These are phyloP conservation scores for Standfussiana lucernea DNA, from an alignment of 2,888 invertebrate genomes.

Conservation along the genomic window DNA sequence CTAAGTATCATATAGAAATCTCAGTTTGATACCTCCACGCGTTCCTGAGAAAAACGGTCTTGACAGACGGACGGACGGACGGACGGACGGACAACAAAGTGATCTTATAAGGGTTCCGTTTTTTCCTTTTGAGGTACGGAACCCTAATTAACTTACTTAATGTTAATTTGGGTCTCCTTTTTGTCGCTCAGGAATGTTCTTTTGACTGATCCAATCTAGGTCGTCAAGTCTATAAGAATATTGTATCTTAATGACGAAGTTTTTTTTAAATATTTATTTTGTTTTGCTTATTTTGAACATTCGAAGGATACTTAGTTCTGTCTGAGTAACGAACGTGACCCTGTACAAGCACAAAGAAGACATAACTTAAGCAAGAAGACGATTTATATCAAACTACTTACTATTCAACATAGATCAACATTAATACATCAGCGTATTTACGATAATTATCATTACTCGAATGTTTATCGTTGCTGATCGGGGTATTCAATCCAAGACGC, in stretches of 20 bases:
- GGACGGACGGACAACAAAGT: too few species aligned
- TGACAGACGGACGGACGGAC: too few species aligned
- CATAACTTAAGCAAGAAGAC: conserved; percentile 5
- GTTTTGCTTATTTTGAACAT: conserved; percentile 1
- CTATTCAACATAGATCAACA: conserved; percentile 40
- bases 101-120: too few species aligned
- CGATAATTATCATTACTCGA: conserved; percentile 57
- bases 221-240: conserved; percentile 15
- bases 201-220: conserved; percentile 39
- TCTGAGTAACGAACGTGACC: background rate
- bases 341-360: background rate
- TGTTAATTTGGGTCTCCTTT: conserved; percentile 15
- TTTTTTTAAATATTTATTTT: background rate
- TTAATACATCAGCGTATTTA: conserved; percentile 55
- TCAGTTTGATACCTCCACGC: too few species aligned
- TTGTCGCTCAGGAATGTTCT: conserved; percentile 5
- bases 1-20: too few species aligned
- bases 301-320: background rate
- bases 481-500: conserved; percentile 67
- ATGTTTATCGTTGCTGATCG: conserved; percentile 65
- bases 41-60: too few species aligned
- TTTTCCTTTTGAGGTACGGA: too few species aligned
- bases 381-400: conserved; percentile 25
- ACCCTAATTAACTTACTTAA: conserved; percentile 30
- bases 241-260: conserved; percentile 9